Percentiles rank a stretch among this genome's conserved stretches.
These are phyloP conservation scores for Hyperoplus immaculatus DNA, from an alignment of 2,797 vertebrate species.

Conservation along the genomic window DNA sequence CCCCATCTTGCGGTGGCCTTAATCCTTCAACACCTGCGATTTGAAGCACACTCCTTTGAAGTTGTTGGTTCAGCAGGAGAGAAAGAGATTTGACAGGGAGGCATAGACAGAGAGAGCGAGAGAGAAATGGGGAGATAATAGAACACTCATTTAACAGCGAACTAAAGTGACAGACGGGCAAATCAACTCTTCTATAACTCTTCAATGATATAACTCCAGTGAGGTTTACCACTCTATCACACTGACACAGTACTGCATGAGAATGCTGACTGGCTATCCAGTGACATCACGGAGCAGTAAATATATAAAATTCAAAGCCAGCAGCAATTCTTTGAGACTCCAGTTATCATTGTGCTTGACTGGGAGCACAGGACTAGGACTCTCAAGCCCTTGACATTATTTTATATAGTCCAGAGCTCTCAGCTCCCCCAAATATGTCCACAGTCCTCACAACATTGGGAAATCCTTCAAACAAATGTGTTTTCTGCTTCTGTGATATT, in stretches of 20 bases:
- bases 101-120: constrained; percentile 34
- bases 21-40: constrained; percentile 86
- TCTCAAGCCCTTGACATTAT: constrained; percentile 14
- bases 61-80: constrained; percentile 69
- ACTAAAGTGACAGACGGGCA: constrained; percentile 42
- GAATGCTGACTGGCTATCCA: constrained; percentile 52
- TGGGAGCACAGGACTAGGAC: not conserved
- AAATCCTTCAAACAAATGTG: not conserved
- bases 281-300: constrained; percentile 40
- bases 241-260: constrained; percentile 44
- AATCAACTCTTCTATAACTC: constrained; percentile 32
- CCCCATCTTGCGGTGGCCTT: constrained; percentile 81
- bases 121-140: constrained; percentile 41
- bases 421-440: constrained; percentile 9
- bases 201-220: constrained; percentile 20
- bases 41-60: constrained; percentile 84
- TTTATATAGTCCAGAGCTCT: constrained; percentile 12
- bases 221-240: constrained; percentile 49
- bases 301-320: constrained; percentile 44
- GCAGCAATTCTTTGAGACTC: constrained; percentile 42
- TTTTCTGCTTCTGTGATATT: constrained; percentile 12
- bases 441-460: not conserved
- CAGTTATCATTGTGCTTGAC: constrained; percentile 17
- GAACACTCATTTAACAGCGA: constrained; percentile 53
- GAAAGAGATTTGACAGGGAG: constrained; percentile 62